Base-by-base conservation (phyloP, 92 coral and sea anemone species). In the Muricea muricata region DNA sequence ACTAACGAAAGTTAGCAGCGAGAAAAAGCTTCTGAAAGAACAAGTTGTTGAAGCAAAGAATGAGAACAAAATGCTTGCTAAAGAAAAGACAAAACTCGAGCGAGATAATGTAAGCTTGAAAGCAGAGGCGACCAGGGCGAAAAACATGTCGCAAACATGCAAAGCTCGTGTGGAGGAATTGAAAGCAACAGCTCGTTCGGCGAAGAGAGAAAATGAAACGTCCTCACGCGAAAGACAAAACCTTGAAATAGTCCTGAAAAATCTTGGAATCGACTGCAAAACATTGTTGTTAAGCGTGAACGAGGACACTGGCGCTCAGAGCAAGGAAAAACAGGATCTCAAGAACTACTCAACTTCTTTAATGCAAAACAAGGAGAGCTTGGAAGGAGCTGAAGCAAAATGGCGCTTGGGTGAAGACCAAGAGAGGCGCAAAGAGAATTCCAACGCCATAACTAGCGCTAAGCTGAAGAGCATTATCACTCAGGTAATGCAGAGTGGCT, bases 131-230 rank as follows among this genome's bases (percentile, higher is more conserved):
- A 48, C 32, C 25, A 32, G 35, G 1, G 81, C 81, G 0, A 76
- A 76, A 31, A 76, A 55, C 66, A 23, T 32, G 42, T 29, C 81
- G 7, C 65, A 35, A 25, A 46, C 65, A 2, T 76, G 48, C 24
- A 76, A 76, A 55, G 60, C 67, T 29, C 81, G 81, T 34, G 10
- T 76, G 67, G 81, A 76, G 12, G 81, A 76, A 30, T 26, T 76
- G 21, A 76, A 76, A 76, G 81, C 81, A 31, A 50, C 17, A 14
- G 35, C 31, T 0, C 81, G 81, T 18, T 50, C 42, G 1, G 60
- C 60, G 1, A 55, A 57, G 45, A 37, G 81, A 39, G 81, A 76
- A 52, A 76, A 50, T 1, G 81, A 76, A 21, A 18, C 39, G 5
- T 42, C 32, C 14, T 10, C 20, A 13, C 66, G 52, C 35, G 81